Base-by-base conservation (phyloP, 2,888 invertebrate genomes). In the Gerris lacustris region DNA sequence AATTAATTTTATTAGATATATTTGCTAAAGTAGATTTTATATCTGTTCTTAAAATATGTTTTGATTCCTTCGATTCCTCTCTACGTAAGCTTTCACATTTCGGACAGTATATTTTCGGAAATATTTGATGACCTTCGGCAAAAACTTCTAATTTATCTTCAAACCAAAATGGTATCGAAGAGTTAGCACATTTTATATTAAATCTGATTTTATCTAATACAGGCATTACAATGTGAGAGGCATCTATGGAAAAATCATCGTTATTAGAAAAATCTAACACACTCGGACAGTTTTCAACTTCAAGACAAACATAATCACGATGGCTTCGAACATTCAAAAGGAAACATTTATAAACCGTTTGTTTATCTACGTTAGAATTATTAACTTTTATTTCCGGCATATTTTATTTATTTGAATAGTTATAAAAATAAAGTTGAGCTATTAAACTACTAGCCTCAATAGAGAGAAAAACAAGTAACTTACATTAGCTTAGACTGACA, bases 61-160 rank as follows among this genome's bases (percentile, higher is more conserved):
- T 31, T 31, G 31, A 31, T 31, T 31, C 31, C 31, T 31, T 31
- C 31, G 4, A 31, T 31, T 31, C 31, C 31, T 31, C 31, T 31
- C 31, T 31, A 31, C 31, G 31, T 31, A 31, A 31, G 31, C 31
- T 55, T 55, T 55, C 11, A 55, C 55, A 55, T 9, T 55, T 55
- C 55, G 55, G 55, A 5, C 55, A 55, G 15, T 55, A 55, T 11
- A 11, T 55, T 11, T 55, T 55, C 9, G 55, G 55, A 55, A 11
- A 55, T 55, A 55, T 55, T 55, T 55, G 55, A 55, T 55, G 55
- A 4, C 55, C 55, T 55, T 55, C 55, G 55, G 55, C 55, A 55
- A 11, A 55, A 55, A 55, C 15, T 55, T 55, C 55, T 55, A 55
- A 55, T 55, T 55, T 55, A 15, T 55, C 5, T 11, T 55, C 55